A percentile compares a stretch with the other conserved stretches of the same genome.
These are phyloP conservation scores for Osmerus mordax DNA, from an alignment of 2,113 vertebrate genomes.

Conservation along the genomic window DNA sequence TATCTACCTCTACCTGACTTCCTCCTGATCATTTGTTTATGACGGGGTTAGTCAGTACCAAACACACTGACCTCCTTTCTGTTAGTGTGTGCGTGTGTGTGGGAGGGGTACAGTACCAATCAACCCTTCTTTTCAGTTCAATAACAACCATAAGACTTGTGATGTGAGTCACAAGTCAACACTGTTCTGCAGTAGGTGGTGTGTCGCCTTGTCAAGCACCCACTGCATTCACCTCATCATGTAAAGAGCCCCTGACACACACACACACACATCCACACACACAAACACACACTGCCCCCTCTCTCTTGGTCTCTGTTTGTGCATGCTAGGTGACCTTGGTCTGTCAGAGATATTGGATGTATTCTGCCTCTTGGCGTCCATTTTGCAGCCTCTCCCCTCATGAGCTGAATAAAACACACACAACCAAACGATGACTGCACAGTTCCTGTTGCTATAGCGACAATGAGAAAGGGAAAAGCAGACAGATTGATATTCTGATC, in stretches of 20 bases:
- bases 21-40: slow-evolving; percentile 23
- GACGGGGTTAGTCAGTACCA: background rate
- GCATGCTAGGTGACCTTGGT: slow-evolving; percentile 34
- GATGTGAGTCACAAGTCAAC: no score
- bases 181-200: background rate
- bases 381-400: slow-evolving; percentile 33
- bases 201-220: background rate
- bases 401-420: slow-evolving; percentile 36
- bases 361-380: slow-evolving; percentile 24
- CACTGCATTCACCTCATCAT: background rate
- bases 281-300: slow-evolving; percentile 3
- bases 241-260: background rate
- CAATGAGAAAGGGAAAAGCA: slow-evolving; percentile 42
- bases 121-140: no score
- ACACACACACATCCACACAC: background rate
- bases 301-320: background rate
- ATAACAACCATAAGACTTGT: no score
- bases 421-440: slow-evolving; percentile 59
- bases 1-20: background rate
- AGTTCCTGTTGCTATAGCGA: slow-evolving; percentile 66
- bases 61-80: background rate
- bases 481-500: slow-evolving; percentile 62
- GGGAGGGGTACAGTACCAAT: background rate
- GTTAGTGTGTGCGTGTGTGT: background rate
- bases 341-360: slow-evolving; percentile 19